Percentiles rank a stretch among this genome's conserved stretches.
These are phyloP conservation scores for Hermetia illucens DNA, from an alignment of 1,140 invertebrate genomes.

Conservation along the genomic window DNA sequence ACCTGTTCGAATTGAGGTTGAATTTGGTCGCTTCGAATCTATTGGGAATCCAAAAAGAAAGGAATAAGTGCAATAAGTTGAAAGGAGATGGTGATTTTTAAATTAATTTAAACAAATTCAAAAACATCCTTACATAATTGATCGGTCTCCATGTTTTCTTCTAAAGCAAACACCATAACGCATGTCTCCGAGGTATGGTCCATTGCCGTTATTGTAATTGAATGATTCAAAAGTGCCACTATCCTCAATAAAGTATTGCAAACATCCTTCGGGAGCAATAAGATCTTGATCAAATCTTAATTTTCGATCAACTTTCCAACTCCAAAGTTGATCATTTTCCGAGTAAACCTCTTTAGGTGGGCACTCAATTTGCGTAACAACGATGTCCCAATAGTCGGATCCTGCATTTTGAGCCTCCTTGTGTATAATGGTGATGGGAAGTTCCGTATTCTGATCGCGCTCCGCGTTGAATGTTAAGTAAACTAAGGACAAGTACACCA, in stretches of 20 bases:
- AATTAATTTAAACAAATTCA: no score
- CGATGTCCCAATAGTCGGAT: neutral
- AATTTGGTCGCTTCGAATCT: no score
- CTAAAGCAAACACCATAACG: conserved; percentile 35
- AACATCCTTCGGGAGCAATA: conserved; percentile 41
- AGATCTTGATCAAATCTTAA: conserved; percentile 24
- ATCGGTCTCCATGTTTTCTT: conserved; percentile 13
- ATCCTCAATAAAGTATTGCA: conserved; percentile 46
- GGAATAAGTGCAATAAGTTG: no score
- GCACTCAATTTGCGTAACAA: neutral
- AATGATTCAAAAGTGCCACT: conserved; percentile 42
- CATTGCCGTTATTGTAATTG: conserved; percentile 37
- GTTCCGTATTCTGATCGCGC: no score
- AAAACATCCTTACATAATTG: conserved; percentile 25
- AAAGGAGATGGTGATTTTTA: no score
- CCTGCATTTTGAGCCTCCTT: no score
- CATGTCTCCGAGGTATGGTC: conserved; percentile 17
- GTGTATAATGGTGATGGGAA: no score
- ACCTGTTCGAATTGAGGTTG: no score
- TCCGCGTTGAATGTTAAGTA: no score
- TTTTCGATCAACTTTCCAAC: no score
- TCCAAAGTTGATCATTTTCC: neutral
- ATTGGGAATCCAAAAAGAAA: no score
- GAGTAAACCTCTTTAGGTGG: neutral
- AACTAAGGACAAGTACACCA: no score